These are phyloP conservation scores for Pogoniulus pusillus DNA, from an alignment of 2,797 vertebrate species.

Conservation along the genomic window DNA sequence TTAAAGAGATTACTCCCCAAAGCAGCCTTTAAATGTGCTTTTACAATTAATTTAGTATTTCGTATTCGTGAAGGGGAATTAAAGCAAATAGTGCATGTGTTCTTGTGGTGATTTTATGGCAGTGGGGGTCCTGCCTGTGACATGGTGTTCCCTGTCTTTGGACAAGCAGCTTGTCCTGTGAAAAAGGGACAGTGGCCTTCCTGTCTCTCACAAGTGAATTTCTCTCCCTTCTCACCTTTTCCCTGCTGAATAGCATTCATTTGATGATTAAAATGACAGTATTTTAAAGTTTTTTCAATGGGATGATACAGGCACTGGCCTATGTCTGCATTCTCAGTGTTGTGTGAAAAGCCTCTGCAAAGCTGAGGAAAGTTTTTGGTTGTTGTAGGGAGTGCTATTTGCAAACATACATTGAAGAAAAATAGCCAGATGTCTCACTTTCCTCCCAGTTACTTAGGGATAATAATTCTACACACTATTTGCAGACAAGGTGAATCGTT, in stretches of 20 bases:
- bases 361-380: not conserved
- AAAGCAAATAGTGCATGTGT: slow-evolving; percentile 35
- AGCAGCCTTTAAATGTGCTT: slow-evolving; percentile 66
- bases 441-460: not conserved
- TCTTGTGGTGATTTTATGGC: slow-evolving; percentile 26
- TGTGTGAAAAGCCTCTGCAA: not conserved
- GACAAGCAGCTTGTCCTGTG: slow-evolving; percentile 54
- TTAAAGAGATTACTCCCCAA: slow-evolving; percentile 73
- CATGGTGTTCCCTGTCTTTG: slow-evolving; percentile 31
- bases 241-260: not conserved
- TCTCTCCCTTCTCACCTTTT: not conserved
- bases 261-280: not conserved
- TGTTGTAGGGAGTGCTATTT: not conserved
- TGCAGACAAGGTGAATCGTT: not conserved
- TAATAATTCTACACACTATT: not conserved
- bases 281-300: not conserved
- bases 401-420: not conserved
- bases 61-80: slow-evolving; percentile 67
- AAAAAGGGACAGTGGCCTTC: not conserved
- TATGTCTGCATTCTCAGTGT: not conserved
- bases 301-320: not conserved
- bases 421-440: not conserved
- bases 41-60: slow-evolving; percentile 73
- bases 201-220: not conserved
- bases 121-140: slow-evolving; percentile 30